phyloP scores from a whole-genome alignment of 2,888 invertebrate genomes.

The Tanypteryx hageni region DNA sequence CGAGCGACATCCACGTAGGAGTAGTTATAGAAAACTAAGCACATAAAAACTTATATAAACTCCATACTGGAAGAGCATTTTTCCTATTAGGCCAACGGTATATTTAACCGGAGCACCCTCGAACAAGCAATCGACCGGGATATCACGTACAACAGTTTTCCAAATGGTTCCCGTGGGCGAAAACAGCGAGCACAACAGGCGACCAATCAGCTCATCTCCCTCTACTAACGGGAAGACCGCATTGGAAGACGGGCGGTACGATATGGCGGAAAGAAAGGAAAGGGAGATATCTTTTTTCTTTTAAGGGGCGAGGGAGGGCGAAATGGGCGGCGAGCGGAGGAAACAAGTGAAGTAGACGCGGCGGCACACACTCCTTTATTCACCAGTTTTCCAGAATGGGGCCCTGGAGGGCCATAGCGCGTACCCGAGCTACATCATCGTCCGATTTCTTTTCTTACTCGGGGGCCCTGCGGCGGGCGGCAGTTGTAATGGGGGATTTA shows the following conservation, averaged over 20 bases:
- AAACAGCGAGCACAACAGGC: background rate
- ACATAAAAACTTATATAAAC: conserved; percentile 33
- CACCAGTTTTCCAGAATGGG: conserved; percentile 50
- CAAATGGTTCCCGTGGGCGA: conserved; percentile 52
- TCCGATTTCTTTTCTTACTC: conserved; percentile 52
- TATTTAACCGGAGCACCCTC: conserved; percentile 13
- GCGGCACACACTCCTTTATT: conserved; percentile 52
- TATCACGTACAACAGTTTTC: conserved; percentile 62
- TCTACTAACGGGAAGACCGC: conserved; percentile 51
- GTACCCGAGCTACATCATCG: conserved; percentile 61
- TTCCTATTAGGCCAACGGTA: conserved; percentile 45
- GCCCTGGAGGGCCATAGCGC: conserved; percentile 45
- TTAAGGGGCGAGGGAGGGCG: background rate
- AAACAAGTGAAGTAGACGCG: conserved; percentile 5
- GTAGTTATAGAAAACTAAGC: background rate
- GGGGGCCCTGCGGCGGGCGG: conserved; percentile 43
- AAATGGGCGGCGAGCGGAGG: background rate
- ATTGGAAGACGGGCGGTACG: background rate
- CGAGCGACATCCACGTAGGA: background rate
- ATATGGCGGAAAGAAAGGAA: background rate
- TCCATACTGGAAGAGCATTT: background rate
- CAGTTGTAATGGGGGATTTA: conserved; percentile 59
- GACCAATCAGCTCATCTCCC: conserved; percentile 61
- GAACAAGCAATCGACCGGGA: conserved; percentile 52
- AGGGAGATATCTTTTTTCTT: background rate